Percentiles rank a stretch among this genome's conserved stretches.
Conservation (phyloP, 2,888 invertebrate species). For the Nymphalis c-album region DNA sequence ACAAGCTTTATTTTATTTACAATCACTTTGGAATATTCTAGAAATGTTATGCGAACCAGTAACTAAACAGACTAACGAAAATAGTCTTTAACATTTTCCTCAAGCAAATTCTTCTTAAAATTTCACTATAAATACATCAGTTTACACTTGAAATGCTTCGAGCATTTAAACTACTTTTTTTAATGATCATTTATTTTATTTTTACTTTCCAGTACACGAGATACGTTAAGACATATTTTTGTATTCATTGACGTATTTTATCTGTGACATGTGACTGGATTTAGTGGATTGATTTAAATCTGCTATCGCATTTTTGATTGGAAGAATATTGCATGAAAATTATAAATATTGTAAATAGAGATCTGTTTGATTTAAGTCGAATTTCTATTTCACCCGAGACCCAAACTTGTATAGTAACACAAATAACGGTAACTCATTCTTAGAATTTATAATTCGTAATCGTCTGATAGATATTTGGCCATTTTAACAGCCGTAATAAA, state of each 20-base stretch:
- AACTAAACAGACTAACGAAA: no score
- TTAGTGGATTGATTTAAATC: conserved; percentile 11
- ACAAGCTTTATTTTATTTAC: neutral
- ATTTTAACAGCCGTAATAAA: no score
- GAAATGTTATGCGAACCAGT: neutral
- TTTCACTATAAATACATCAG: no score
- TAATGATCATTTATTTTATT: neutral
- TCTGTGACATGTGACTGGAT: conserved; percentile 4
- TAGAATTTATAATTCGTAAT: conserved; percentile 1
- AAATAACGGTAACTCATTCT: conserved; percentile 19
- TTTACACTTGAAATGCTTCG: no score
- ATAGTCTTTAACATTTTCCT: neutral
- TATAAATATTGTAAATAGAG: conserved; percentile 4
- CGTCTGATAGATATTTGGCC: no score
- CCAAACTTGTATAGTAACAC: neutral
- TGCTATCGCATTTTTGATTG: neutral
- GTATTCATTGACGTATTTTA: conserved; percentile 4
- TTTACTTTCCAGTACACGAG: neutral
- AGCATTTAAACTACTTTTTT: neutral
- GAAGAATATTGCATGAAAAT: neutral
- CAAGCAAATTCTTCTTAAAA: no score
- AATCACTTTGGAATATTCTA: neutral
- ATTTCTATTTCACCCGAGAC: conserved; percentile 4
- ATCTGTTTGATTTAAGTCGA: conserved; percentile 10
- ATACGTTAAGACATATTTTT: neutral